Conservation (phyloP, 2,888 invertebrate species). For the Tetranychus piercei region DNA sequence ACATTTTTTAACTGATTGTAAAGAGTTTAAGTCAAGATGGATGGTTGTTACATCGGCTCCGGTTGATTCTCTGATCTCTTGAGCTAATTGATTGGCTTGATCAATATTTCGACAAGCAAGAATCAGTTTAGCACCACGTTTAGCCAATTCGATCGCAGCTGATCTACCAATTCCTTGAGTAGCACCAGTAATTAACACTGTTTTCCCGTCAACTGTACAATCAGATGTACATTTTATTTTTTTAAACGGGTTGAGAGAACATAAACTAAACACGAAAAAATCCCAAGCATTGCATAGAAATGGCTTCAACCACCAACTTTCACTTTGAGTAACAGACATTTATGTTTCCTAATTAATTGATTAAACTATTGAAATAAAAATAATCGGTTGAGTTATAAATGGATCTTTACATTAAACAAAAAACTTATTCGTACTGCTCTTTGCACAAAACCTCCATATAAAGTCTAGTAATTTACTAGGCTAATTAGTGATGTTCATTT, state of each 20-base stretch:
- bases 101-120: constrained; percentile 66
- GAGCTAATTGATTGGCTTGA: constrained; percentile 28
- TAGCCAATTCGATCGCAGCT: constrained; percentile 27
- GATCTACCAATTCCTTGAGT: constrained; percentile 43
- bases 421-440: too few species aligned
- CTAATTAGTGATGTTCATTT: too few species aligned
- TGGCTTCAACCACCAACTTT: background rate
- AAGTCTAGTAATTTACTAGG: too few species aligned
- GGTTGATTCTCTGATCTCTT: background rate
- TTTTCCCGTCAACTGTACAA: constrained; percentile 46
- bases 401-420: too few species aligned
- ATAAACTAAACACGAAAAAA: background rate
- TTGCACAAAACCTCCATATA: too few species aligned
- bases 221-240: background rate
- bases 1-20: constrained; percentile 46
- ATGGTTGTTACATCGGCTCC: background rate
- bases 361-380: too few species aligned
- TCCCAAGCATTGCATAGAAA: background rate
- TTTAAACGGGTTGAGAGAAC: background rate
- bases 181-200: constrained; percentile 69
- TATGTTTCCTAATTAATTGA: too few species aligned
- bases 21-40: constrained; percentile 33
- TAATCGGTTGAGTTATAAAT: too few species aligned
- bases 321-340: too few species aligned
- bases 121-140: constrained; percentile 47